A percentile compares a stretch with the other conserved stretches of the same genome.
These are phyloP conservation scores for Philonicus albiceps DNA, from an alignment of 2,888 invertebrate species.

Conservation along the genomic window DNA sequence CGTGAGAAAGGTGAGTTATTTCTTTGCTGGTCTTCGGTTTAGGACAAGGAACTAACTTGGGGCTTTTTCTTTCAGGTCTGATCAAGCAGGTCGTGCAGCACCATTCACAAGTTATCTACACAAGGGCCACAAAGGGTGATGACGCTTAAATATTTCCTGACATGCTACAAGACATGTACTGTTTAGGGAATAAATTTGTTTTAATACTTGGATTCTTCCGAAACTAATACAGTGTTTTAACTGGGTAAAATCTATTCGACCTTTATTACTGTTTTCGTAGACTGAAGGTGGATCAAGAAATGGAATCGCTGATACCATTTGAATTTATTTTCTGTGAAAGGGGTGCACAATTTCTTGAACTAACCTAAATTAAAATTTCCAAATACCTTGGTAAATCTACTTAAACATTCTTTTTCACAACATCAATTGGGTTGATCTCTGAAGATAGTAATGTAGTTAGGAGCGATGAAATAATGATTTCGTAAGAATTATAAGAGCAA, in stretches of 20 bases:
- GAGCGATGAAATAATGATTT: too few species aligned
- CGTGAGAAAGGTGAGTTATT: slow-evolving; percentile 81
- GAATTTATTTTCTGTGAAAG: too few species aligned
- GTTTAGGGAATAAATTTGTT: slow-evolving; percentile 32
- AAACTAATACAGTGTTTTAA: slow-evolving; percentile 2
- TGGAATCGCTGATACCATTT: too few species aligned
- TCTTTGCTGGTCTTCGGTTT: not conserved
- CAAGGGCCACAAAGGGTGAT: slow-evolving; percentile 93
- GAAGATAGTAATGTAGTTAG: too few species aligned
- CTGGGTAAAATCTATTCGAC: not conserved
- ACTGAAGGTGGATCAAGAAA: not conserved
- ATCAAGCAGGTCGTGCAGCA: slow-evolving; percentile 97
- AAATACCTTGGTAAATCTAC: too few species aligned
- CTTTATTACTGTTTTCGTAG: not conserved
- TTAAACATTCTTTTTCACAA: too few species aligned
- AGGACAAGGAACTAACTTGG: not conserved
- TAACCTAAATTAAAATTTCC: too few species aligned
- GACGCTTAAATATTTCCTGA: slow-evolving; percentile 70
- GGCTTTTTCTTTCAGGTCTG: slow-evolving; percentile 70
- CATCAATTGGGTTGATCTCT: too few species aligned
- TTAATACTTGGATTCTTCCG: not conserved
- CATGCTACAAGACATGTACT: not conserved
- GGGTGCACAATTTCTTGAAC: too few species aligned
- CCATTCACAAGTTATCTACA: slow-evolving; percentile 96
- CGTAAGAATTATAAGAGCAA: too few species aligned